phyloP scores from a whole-genome alignment of 2,888 invertebrate species.

The Calliopum simillimum region DNA sequence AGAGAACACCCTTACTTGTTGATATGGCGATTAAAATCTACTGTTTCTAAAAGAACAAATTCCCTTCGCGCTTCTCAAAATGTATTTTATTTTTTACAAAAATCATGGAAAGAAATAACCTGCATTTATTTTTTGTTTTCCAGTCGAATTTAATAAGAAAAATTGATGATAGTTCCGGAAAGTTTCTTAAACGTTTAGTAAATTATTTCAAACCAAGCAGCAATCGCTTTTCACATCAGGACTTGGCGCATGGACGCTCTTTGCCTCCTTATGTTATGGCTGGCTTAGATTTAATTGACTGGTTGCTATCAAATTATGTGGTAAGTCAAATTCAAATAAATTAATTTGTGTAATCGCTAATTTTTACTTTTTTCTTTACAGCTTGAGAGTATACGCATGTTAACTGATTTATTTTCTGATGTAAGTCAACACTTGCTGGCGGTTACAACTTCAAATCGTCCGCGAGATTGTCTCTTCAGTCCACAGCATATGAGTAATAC shows the following conservation, averaged over 20 bases:
- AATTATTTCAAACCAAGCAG: conserved; percentile 89
- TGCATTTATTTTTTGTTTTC: not conserved
- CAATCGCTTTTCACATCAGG: conserved; percentile 87
- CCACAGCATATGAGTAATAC: conserved; percentile 89
- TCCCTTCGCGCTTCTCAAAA: no score
- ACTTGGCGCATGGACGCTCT: conserved; percentile 70
- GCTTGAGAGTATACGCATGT: conserved; percentile 76
- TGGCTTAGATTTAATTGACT: conserved; percentile 66
- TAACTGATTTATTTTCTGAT: conserved; percentile 84
- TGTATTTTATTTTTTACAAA: no score
- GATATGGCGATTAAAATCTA: no score
- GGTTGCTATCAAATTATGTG: conserved; percentile 61
- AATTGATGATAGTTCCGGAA: conserved; percentile 75
- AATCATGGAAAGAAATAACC: no score
- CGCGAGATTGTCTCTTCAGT: conserved; percentile 88
- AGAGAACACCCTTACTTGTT: no score
- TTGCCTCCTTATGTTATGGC: conserved; percentile 64
- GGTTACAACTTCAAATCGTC: conserved; percentile 78
- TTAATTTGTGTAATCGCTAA: not conserved
- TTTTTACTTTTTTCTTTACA: conserved; percentile 56
- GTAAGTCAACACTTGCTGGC: conserved; percentile 80
- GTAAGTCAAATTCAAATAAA: conserved; percentile 44
- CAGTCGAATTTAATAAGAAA: conserved; percentile 70
- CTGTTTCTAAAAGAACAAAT: no score
- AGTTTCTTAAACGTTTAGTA: conserved; percentile 81